phyloP scores from a whole-genome alignment of 2,888 invertebrate genomes.

The Stegophylla sp. region DNA sequence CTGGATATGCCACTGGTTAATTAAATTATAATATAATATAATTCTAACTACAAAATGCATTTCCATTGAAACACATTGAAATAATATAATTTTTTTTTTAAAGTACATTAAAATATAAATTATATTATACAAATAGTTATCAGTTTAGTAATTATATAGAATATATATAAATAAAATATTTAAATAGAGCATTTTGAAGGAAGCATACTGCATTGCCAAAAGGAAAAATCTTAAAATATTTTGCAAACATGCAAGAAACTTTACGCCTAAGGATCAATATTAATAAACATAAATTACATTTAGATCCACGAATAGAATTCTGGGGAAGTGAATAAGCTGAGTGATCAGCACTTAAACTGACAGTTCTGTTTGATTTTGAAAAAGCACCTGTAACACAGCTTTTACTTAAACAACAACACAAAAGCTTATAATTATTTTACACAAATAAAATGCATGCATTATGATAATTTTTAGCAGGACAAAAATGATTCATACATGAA shows the following conservation, averaged over 20 bases:
- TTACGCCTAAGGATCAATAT: conserved; percentile 63
- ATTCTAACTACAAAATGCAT: neutral
- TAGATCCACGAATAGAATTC: conserved; percentile 81
- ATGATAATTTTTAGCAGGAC: conserved; percentile 1
- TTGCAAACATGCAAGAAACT: conserved; percentile 58
- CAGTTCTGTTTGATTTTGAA: conserved; percentile 58
- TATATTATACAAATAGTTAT: neutral
- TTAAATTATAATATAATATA: neutral
- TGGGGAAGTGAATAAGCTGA: conserved; percentile 69
- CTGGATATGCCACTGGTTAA: no score
- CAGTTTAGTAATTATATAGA: neutral
- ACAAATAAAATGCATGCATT: conserved; percentile 41
- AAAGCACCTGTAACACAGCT: conserved; percentile 59
- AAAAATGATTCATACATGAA: conserved; percentile 10
- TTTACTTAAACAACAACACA: conserved; percentile 52
- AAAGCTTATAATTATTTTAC: conserved; percentile 43
- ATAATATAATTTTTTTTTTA: neutral
- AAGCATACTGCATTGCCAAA: conserved; percentile 8
- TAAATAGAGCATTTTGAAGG: conserved; percentile 22
- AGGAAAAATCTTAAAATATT: conserved; percentile 40
- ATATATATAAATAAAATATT: neutral
- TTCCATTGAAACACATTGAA: neutral
- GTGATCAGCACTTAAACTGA: conserved; percentile 60
- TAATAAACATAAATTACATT: conserved; percentile 70
- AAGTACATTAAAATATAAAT: neutral